phyloP scores from a whole-genome alignment of 2,113 vertebrate genomes.

The Sceloporus undulatus region DNA sequence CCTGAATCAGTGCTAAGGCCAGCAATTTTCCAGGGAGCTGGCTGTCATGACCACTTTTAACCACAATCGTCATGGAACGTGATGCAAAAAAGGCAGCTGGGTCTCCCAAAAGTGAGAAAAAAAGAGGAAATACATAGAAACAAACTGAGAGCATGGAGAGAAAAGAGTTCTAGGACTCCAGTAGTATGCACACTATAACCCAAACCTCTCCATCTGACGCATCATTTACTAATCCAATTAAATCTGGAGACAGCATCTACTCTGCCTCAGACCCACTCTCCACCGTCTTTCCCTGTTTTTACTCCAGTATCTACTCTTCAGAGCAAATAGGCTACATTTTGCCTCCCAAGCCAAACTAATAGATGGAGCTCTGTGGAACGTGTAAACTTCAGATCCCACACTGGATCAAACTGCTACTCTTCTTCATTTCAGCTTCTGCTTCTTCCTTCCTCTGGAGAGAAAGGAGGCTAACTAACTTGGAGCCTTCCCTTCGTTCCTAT shows the following conservation, averaged over 20 bases:
- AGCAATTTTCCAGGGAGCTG: no score
- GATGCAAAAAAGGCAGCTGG: no score
- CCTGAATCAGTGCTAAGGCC: neutral
- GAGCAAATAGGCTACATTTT: neutral
- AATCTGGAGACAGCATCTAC: neutral
- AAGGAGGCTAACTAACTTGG: neutral
- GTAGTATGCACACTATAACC: neutral
- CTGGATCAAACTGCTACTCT: neutral
- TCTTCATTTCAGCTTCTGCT: neutral
- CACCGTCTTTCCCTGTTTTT: neutral
- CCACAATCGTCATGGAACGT: neutral
- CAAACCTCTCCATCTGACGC: neutral
- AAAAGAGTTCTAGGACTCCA: neutral
- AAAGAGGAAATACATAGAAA: neutral
- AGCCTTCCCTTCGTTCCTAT: neutral
- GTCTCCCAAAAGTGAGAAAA: no score
- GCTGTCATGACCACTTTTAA: no score
- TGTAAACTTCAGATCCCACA: neutral
- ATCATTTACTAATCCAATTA: neutral
- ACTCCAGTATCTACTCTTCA: neutral
- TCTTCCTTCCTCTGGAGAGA: neutral
- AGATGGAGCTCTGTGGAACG: rapidly evolving
- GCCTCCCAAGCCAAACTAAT: neutral
- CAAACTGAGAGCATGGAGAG: neutral
- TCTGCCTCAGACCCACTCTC: neutral